A percentile compares a stretch with the other conserved stretches of the same genome.
Evolutionary conservation across 2,113 vertebrate genomes (phyloP).

Genomic region (Cynoglossus semilaevis): DNA sequence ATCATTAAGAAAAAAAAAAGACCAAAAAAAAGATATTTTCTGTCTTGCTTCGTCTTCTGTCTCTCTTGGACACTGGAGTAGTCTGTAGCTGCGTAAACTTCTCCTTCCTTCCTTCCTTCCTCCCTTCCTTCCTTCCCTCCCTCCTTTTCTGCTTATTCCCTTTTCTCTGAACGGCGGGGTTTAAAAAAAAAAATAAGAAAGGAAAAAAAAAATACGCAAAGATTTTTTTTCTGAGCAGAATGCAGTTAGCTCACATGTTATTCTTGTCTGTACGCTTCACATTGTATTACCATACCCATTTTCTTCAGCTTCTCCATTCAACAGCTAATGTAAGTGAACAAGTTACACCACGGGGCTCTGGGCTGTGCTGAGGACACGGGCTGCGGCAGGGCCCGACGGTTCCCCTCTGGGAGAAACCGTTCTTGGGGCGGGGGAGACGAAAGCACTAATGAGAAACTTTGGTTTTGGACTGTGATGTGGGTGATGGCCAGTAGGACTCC

Average conservation of each 20-base stretch:
- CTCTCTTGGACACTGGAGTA: slow-evolving; percentile 82
- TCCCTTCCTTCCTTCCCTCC: slow-evolving; percentile 18
- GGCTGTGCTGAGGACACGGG: slow-evolving; percentile 59
- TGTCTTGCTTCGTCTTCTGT: slow-evolving; percentile 77
- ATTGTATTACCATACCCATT: slow-evolving; percentile 81
- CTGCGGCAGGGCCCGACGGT: neutral
- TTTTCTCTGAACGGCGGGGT: slow-evolving; percentile 74
- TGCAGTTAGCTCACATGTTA: slow-evolving; percentile 82
- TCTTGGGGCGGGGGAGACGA: neutral
- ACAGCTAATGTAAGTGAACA: slow-evolving; percentile 84
- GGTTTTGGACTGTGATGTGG: slow-evolving; percentile 10
- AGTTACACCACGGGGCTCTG: slow-evolving; percentile 73
- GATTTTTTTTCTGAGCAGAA: slow-evolving; percentile 73
- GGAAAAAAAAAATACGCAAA: slow-evolving; percentile 58
- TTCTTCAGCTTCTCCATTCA: slow-evolving; percentile 83
- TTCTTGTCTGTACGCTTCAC: slow-evolving; percentile 83
- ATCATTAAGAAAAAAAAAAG: slow-evolving; percentile 62
- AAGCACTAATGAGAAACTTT: slow-evolving; percentile 23
- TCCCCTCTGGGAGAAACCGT: neutral
- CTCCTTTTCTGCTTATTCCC: slow-evolving; percentile 22
- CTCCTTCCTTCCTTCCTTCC: slow-evolving; percentile 36
- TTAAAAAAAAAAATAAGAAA: slow-evolving; percentile 47
- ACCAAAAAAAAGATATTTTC: slow-evolving; percentile 55
- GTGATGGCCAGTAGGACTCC: slow-evolving; percentile 29
- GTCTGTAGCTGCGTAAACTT: slow-evolving; percentile 76